Base-by-base conservation (phyloP, 2,888 invertebrate genomes). In the Hanleya hanleyi region DNA sequence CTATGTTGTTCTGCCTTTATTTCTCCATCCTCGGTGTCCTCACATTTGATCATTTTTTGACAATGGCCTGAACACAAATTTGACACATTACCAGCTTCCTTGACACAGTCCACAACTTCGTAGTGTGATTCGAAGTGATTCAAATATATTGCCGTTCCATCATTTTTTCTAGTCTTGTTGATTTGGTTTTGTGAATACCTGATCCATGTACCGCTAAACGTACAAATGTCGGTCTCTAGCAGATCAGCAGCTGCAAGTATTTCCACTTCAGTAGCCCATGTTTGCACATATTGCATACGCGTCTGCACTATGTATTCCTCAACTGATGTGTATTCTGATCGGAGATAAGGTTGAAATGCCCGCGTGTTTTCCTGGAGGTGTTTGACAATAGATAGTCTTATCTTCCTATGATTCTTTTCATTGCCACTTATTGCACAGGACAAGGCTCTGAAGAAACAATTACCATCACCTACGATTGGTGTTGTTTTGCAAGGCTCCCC, bases 381-480 rank as follows among this genome's bases (percentile, higher is more conserved):
- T 18, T 32, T 22, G 15, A 49, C 49, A 36, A 71, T 29, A 32
- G 22, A 12, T 32, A 26, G 33, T 37, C 69, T 36, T 15, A 69
- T 69, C 22, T 7, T 26, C 15, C 29, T 15, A 38, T 38, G 61
- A 29, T 61, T 61, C 7, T 41, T 15, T 41, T 69, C 29, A 29
- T 9, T 41, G 18, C 41, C 41, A 12, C 9, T 12, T 41, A 41
- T 41, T 18, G 18, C 41, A 18, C 18, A 61, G 1, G 69, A 69
- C 61, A 69, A 37, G 37, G 69, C 57, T 69, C 69, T 18, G 35
- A 69, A 69, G n/a, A 69, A 61, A 69, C 69, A 69, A 38, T 69
- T 69, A 37, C 69, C 69, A 61, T 69, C 69, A 35, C 9, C 18
- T 41, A 12, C 41, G 9, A 41, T 41, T 41, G 9, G 9, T 41